A percentile compares a stretch with the other conserved stretches of the same genome.
phyloP scores from a whole-genome alignment of 2,797 vertebrate genomes.

The Philypnodon macrostomus region DNA sequence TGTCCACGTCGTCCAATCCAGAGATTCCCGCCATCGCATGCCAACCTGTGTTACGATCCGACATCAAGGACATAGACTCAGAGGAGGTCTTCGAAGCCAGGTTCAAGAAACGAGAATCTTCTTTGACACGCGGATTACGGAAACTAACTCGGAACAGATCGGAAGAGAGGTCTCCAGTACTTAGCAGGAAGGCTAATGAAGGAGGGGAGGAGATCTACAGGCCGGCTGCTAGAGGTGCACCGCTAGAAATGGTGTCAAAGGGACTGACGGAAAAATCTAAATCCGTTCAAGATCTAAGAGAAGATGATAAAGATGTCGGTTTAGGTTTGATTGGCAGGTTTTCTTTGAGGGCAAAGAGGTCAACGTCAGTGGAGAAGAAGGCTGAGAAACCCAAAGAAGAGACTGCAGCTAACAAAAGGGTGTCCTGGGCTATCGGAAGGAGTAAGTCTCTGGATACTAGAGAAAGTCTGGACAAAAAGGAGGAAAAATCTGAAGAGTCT shows the following conservation, averaged over 20 bases:
- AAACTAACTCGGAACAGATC: constrained; percentile 85
- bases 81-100: constrained; percentile 92
- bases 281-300: constrained; percentile 88
- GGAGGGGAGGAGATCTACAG: constrained; percentile 87
- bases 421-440: constrained; percentile 81
- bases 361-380: constrained; percentile 78
- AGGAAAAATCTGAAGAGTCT: constrained; percentile 74
- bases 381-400: constrained; percentile 71
- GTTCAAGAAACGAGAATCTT: constrained; percentile 90
- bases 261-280: constrained; percentile 82
- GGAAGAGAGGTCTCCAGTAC: constrained; percentile 79
- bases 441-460: constrained; percentile 83
- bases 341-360: constrained; percentile 80
- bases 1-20: constrained; percentile 30
- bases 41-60: constrained; percentile 59
- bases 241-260: constrained; percentile 80
- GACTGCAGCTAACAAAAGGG: constrained; percentile 65
- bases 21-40: constrained; percentile 30
- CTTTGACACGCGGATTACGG: constrained; percentile 84
- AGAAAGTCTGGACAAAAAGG: constrained; percentile 48
- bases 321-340: constrained; percentile 82
- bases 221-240: constrained; percentile 83
- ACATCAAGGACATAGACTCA: constrained; percentile 90
- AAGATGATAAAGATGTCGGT: constrained; percentile 78
- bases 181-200: constrained; percentile 53